Evolutionary conservation across 1,140 invertebrate species (phyloP), one percentile per base, ranked within the genome.

Genomic region (Olivierus martensii): DNA sequence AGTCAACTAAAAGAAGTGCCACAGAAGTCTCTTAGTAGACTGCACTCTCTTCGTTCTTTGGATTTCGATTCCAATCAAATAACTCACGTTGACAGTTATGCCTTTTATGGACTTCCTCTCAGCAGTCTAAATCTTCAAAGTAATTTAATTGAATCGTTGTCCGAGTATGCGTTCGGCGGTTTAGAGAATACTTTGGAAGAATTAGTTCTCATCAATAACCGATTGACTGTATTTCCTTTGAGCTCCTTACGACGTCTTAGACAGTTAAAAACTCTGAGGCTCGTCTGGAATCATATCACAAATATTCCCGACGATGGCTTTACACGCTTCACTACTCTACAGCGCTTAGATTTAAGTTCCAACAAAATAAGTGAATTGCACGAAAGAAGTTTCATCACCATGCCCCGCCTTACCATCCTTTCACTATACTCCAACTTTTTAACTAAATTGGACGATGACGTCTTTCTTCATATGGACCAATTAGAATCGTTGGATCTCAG

Each of bases 41-140:
- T 92, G 56, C 72, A 75, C 15, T 79, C 79, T 60, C 67, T 92
- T 14, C 78, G 78, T 15, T 77, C 79, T 0, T 69, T 93, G 22
- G 84, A 91, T 65, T 75, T 93, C n/a, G 86, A 88, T 63, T 79
- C 79, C 47, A 92, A 92, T 66, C 74, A 83, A 59, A 87, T 92
- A 42, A 75, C 77, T 35, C 81, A 87, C 56, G 73, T 93, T 35
- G 79, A 83, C 1, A 84, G 83, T 61, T 90, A 90, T 64, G 83
- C 81, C 57, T 89, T 92, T 65, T 88, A 86, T 62, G 85, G 84
- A 0, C 70, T 91, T 53, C 79, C 80, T 19, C 68, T 93, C 35
- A 77, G 80, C 45, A 88, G 87, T 67, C 69, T 93, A 4, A 88
- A 84, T 63, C 71, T 89, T 43, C 90, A 90, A 69, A 80, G 82